Base-by-base conservation (phyloP, 2,113 vertebrate genomes). In the Perognathus longimembris region DNA sequence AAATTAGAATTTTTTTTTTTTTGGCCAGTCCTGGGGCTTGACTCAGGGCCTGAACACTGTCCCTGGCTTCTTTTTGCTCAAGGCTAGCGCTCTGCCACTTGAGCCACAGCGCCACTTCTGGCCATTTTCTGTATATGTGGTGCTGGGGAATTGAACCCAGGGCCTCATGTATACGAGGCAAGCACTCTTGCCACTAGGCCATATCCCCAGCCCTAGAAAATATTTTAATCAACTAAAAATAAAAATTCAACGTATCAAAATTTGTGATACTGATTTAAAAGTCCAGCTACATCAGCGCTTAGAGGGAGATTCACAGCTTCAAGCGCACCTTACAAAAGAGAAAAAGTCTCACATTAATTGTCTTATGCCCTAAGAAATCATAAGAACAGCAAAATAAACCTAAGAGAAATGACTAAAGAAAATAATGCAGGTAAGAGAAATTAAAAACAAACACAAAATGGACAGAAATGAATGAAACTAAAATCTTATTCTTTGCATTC, bases 371-470 rank as follows among this genome's bases (percentile, higher is more conserved):
- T 66, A 89, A 42, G 8, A 71, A 87, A 77, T 18, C 20, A 67
- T 12, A 69, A 66, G 22, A 79, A 77, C 2, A 69, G 32, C 66
- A 87, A 75, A 83, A 50, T 64, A 78, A 86, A 45, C 1, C 9
- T 7, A 75, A 89, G 70, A 45, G 66, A 64, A 36, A 77, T 70
- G 42, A 66, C 86, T 40, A 34, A 0, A 40, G 73, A 64, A 63
- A 93, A 26, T 61, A 42, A 91, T 73, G 77, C 54, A 32, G 45
- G 17, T 40, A 71, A 40, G 30, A 84, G 42, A 84, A 79, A 45
- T 26, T 64, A 28, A 54, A 88, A 95, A n/a, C 26, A 90, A 93
- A n/a, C 20, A 95, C 79, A 38, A n/a, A 69, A 78, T 0, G 69
- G 4, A 80, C 32, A 40, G 70, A 67, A 66, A 76, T 54, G 14